These are phyloP conservation scores for Colaptes auratus DNA, from an alignment of 2,113 vertebrate genomes.

Conservation along the genomic window DNA sequence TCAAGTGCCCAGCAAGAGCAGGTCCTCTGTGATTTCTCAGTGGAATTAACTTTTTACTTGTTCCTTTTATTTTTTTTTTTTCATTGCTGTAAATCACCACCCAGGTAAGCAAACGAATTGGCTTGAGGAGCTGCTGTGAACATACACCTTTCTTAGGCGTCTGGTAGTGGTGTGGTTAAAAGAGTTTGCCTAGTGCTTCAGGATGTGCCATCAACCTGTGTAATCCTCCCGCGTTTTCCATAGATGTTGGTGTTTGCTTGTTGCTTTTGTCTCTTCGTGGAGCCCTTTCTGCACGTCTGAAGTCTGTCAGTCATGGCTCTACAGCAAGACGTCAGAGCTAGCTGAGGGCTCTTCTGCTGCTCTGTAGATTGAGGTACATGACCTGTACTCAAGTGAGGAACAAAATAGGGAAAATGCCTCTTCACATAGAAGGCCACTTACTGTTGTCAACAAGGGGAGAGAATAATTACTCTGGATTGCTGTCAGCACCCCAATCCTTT, in stretches of 20 bases:
- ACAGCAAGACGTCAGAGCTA: background rate
- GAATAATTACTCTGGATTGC: conserved; percentile 37
- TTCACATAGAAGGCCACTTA: background rate
- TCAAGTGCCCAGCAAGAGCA: background rate
- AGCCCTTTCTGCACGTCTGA: background rate
- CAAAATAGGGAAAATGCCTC: background rate
- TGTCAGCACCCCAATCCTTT: conserved; percentile 18
- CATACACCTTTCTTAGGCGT: background rate
- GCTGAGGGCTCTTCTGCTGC: background rate
- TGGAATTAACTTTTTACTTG: background rate
- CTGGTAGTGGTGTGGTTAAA: background rate
- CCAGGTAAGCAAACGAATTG: background rate
- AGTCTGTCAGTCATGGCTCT: background rate
- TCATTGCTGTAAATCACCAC: background rate
- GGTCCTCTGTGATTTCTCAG: background rate
- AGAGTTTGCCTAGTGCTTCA: background rate
- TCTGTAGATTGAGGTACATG: background rate
- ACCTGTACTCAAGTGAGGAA: background rate
- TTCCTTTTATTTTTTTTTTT: background rate
- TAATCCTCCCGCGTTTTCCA: background rate
- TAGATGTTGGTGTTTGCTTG: background rate
- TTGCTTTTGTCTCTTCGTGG: background rate
- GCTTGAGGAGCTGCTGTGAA: background rate
- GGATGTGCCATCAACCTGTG: background rate
- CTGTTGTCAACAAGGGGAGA: background rate